phyloP scores from a whole-genome alignment of 2,113 vertebrate species.

The Regulus satrapa region DNA sequence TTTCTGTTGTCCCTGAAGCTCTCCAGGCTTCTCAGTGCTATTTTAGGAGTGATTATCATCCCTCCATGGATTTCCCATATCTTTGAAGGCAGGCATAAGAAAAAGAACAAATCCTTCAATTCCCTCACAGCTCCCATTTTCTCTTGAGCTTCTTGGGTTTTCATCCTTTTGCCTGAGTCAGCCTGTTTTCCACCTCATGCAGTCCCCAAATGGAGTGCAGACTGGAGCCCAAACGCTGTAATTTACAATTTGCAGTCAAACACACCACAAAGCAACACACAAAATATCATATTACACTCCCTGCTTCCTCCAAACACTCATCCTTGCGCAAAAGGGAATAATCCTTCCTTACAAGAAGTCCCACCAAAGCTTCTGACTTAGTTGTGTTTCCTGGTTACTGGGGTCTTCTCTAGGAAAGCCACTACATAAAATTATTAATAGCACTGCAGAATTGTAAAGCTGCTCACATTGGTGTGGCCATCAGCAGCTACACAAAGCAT shows the following conservation, averaged over 20 bases:
- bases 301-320: accelerated
- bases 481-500: not conserved
- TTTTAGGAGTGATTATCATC: not conserved
- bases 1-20: not conserved
- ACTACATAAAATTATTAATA: not conserved
- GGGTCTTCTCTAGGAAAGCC: not conserved
- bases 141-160: not conserved
- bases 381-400: not conserved
- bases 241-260: not conserved
- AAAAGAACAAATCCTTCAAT: not conserved
- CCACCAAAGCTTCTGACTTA: not conserved
- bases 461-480: not conserved
- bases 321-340: not conserved
- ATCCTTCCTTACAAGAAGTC: not conserved
- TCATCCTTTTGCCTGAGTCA: not conserved
- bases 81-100: not conserved
- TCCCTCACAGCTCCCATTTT: not conserved
- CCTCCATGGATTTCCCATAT: not conserved
- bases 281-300: not conserved
- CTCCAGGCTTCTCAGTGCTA: not conserved
- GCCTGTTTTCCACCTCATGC: not conserved
- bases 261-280: not conserved
- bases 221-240: not conserved
- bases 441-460: not conserved
- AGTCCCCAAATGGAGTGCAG: not conserved